Conservation (phyloP, 2,113 vertebrate genomes). For the Sylvietta virens region DNA sequence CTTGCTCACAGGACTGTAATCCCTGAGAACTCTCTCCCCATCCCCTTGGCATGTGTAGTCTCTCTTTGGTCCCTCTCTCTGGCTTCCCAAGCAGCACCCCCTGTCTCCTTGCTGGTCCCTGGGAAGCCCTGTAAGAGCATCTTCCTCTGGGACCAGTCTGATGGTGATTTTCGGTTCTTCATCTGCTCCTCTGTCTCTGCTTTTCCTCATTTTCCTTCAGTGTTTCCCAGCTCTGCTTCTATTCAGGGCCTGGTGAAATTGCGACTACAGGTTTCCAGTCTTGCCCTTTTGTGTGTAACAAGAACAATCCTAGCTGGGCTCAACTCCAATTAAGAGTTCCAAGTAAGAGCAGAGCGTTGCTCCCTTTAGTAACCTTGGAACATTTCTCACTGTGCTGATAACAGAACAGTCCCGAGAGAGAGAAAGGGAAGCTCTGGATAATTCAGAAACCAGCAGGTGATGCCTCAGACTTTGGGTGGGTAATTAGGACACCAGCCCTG, state of each 20-base stretch:
- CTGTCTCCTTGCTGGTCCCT: not conserved
- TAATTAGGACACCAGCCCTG: not conserved
- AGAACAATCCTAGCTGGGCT: not conserved
- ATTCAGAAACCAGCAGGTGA: conserved; percentile 20
- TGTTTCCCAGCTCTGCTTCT: not conserved
- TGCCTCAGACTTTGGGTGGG: not conserved
- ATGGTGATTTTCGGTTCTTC: not conserved
- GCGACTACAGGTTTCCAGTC: not conserved
- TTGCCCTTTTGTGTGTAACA: not conserved
- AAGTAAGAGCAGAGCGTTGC: not conserved
- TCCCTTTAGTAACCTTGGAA: conserved; percentile 15
- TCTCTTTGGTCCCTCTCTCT: not conserved
- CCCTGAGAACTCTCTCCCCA: not conserved
- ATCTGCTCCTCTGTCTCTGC: rapidly evolving
- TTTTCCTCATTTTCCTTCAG: not conserved
- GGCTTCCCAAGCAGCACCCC: not conserved
- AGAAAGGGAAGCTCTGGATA: not conserved
- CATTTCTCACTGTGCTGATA: not conserved
- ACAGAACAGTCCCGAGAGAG: not conserved
- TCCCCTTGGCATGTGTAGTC: rapidly evolving
- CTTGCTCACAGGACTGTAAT: not conserved
- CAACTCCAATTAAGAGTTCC: not conserved
- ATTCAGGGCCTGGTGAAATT: not conserved
- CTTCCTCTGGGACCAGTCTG: not conserved
- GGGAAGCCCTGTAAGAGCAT: not conserved